These are phyloP conservation scores for Nasonovia ribisnigri DNA, from an alignment of 2,888 invertebrate genomes.

Conservation along the genomic window DNA sequence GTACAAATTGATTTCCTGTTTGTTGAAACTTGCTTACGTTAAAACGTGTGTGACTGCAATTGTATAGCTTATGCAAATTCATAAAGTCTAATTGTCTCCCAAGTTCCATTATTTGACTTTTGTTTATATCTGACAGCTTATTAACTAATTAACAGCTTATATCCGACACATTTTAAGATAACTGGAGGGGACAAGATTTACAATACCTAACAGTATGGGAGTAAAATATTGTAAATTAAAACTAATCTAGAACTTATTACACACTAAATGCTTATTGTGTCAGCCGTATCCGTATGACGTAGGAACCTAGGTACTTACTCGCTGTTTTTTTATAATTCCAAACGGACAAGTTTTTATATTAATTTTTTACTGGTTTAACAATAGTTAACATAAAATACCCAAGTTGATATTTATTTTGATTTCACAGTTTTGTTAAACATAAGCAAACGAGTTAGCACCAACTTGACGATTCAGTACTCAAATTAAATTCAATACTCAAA, in stretches of 20 bases:
- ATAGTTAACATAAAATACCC: neutral
- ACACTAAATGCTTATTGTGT: neutral
- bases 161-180: neutral
- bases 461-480: neutral
- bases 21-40: neutral
- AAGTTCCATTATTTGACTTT: neutral
- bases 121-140: neutral
- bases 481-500: no score
- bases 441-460: neutral
- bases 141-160: no score
- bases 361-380: neutral
- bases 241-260: neutral
- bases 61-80: neutral
- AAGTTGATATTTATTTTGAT: neutral
- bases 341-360: neutral
- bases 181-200: neutral
- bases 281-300: neutral
- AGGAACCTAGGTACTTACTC: neutral
- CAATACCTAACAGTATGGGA: neutral
- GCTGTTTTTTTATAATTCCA: neutral
- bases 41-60: neutral
- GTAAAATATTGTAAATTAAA: neutral
- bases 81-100: neutral
- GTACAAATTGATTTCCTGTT: neutral
- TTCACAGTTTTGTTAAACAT: neutral